Base-by-base conservation (phyloP, 2,113 vertebrate species). In the Ameiurus melas region DNA sequence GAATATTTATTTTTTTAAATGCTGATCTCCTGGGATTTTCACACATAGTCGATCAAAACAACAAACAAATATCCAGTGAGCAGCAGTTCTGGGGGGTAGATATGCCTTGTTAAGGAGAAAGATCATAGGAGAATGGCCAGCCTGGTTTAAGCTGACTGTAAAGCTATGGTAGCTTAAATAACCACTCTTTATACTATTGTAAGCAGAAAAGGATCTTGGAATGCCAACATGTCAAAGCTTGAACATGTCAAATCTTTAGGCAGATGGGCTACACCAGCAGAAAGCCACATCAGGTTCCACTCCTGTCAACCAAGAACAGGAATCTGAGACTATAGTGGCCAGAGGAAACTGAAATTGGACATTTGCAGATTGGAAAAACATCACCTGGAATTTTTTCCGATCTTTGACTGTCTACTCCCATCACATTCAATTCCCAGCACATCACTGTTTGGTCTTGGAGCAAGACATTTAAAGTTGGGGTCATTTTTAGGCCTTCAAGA, bases 391-490 rank as follows among this genome's bases (percentile, higher is more conserved):
- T 53, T 30, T 80, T 80, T 19, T 55, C 27, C 51, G 60, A 82
- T 82, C 79, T 82, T 82, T 82, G 55, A 79, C 47, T 79, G 77
- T 79, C 77, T 5, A 55, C 47, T 55, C n/a, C n/a, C n/a, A n/a
- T n/a, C n/a, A n/a, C n/a, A n/a, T 79, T 53, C 75, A 79, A 79
- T 53, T 79, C 25, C 75, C 75, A 78, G 47, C 47, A 78, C 47
- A 27, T 22, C 43, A 79, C 77, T 79, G 47, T n/a, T 51, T 27
- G 4, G 20, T 78, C 75, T 78, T n/a, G 25, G 39, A 47, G 9
- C 10, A 47, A 43, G 39, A 22, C 73, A 77, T 39, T 77, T 47
- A 77, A 77, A 77, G 22, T 79, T 55, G 77, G 77, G 30, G 47
- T 30, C 77, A 30, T 30, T 79, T 79, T 79, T 55, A 58, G 30